These are phyloP conservation scores for Podarcis cretensis DNA, from an alignment of 2,113 vertebrate species.

Conservation along the genomic window DNA sequence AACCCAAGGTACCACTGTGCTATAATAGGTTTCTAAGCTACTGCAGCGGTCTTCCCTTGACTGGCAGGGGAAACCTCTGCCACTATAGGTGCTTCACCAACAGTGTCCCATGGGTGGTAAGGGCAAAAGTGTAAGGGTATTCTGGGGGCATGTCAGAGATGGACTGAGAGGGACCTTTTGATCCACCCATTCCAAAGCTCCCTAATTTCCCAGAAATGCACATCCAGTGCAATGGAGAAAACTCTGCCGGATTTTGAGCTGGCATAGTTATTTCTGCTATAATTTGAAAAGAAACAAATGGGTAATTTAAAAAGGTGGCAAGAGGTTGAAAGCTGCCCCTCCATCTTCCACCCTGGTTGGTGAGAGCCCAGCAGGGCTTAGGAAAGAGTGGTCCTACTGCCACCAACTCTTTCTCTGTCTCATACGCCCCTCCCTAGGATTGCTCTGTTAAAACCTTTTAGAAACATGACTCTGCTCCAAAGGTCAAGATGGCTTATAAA, in stretches of 20 bases:
- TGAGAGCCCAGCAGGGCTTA: no score
- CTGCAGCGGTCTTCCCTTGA: background rate
- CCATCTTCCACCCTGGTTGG: no score
- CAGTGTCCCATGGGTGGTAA: background rate
- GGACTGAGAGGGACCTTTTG: background rate
- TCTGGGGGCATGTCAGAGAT: no score
- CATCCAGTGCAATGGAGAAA: background rate
- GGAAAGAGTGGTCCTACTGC: no score
- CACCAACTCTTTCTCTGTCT: no score
- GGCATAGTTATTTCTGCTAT: background rate
- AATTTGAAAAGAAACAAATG: no score
- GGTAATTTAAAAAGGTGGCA: no score
- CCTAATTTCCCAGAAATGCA: background rate
- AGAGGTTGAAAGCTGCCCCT: no score
- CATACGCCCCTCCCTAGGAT: background rate
- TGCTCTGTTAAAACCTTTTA: background rate
- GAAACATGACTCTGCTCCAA: no score
- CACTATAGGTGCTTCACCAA: background rate
- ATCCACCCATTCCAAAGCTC: background rate
- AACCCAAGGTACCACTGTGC: no score
- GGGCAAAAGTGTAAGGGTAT: background rate
- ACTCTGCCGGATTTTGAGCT: background rate
- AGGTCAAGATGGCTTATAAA: background rate
- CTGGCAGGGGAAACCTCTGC: background rate
- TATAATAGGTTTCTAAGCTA: no score